Evolutionary conservation across 2,888 invertebrate genomes (phyloP).

Genomic region (Tetranychus truncatus): DNA sequence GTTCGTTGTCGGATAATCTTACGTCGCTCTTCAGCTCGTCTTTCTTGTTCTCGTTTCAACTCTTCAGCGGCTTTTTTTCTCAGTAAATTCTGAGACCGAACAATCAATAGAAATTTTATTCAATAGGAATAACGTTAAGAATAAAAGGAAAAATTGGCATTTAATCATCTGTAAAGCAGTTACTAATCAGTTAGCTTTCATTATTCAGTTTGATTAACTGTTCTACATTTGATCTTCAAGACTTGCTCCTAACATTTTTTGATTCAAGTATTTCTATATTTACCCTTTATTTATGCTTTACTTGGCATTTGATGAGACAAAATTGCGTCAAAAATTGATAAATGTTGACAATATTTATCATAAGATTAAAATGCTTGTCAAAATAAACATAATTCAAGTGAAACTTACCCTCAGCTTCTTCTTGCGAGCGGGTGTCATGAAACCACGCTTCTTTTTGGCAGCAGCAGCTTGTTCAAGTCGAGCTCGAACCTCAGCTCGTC

Average conservation of each 20-base stretch:
- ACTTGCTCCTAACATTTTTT: too few species aligned
- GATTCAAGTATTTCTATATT: too few species aligned
- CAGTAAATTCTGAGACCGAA: slow-evolving; percentile 24
- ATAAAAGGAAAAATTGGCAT: too few species aligned
- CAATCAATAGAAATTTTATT: neutral
- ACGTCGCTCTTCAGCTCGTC: slow-evolving; percentile 27
- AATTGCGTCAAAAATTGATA: neutral
- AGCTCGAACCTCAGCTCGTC: slow-evolving; percentile 14
- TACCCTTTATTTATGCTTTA: neutral
- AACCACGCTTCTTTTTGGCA: slow-evolving; percentile 12
- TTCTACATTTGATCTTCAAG: too few species aligned
- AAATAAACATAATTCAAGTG: neutral
- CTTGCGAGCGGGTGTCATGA: slow-evolving; percentile 17
- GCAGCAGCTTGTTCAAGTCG: slow-evolving; percentile 15
- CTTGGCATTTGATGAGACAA: neutral
- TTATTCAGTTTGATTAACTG: too few species aligned
- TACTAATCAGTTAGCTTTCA: too few species aligned
- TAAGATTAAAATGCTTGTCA: neutral
- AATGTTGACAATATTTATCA: neutral
- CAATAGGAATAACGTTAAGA: too few species aligned
- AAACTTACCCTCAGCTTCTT: slow-evolving; percentile 15
- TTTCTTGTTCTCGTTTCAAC: slow-evolving; percentile 28
- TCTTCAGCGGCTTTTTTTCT: slow-evolving; percentile 28
- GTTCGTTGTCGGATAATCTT: slow-evolving; percentile 26
- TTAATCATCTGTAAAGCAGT: too few species aligned